Base-by-base conservation (phyloP, 2,888 invertebrate species). In the Drosophila monieri region DNA sequence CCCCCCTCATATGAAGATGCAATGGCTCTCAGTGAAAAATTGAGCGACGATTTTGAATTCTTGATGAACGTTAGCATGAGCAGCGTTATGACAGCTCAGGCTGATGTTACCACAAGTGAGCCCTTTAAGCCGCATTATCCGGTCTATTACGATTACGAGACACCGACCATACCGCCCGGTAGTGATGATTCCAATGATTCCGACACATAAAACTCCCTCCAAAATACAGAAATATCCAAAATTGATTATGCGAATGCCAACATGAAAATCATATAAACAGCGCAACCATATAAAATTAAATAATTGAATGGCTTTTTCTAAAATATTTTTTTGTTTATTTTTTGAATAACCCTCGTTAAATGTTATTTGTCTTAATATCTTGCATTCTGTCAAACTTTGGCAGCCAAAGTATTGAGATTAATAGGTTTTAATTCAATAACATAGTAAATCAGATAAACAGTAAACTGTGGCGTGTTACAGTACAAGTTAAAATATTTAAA, bases 131-230 rank as follows among this genome's bases (percentile, higher is more conserved):
- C 91, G 71, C 91, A 90, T 73, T 91, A 91, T 75, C 91, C 91
- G 73, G 91, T 91, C 76, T 91, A 91, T 81, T 91, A 90, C 79
- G 89, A 91, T 44, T 91, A 90, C 67, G 88, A 91, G 85, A 90
- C 90, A 74, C 90, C 90, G 85, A 90, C 89, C 75, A 91, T 90
- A 90, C 91, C 90, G 89, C 90, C 90, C 90, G 90, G 90, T 90
- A 90, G 90, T 90, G 90, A 91, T 85, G 90, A 91, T 89, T 90
- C 90, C 70, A 87, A 83, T 81, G 84, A 84, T 85, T 87, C 88
- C 85, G 84, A 84, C 83, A 84, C 76, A 77, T 84, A 84, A 86
- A 66, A 51, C 23, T 35, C 64, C 52, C 35, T 64, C 43, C 64
- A 62, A 52, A 35, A 52, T 35, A 52, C 43, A 46, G 35, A 48